Conservation (phyloP, 2,797 vertebrate genomes). For the Siniperca scherzeri region DNA sequence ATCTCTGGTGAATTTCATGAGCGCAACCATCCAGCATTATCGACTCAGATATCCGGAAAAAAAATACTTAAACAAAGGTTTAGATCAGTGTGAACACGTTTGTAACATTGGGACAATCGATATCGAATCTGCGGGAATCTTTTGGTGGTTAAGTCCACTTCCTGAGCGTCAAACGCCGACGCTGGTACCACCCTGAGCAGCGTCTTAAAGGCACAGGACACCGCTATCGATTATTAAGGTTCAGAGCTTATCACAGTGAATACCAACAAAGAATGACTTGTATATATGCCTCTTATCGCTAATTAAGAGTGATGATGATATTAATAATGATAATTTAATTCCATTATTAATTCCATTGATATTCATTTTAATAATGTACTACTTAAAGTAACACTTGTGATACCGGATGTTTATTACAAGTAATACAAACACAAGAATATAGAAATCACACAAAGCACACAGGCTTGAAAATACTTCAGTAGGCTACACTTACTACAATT, state of each 20-base stretch:
- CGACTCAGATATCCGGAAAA: conserved; percentile 46
- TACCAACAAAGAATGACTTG: not conserved
- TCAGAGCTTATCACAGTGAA: not conserved
- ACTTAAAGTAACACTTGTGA: not conserved
- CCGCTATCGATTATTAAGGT: not conserved
- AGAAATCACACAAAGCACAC: not conserved
- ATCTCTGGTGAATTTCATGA: conserved; percentile 88
- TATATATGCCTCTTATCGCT: not conserved
- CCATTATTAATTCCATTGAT: not conserved
- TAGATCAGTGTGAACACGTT: conserved; percentile 26
- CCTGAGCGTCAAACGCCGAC: conserved; percentile 81
- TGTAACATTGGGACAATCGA: conserved; percentile 42
- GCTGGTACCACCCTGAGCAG: conserved; percentile 54
- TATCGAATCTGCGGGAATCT: conserved; percentile 77
- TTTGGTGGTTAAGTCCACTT: conserved; percentile 79
- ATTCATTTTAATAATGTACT: not conserved
- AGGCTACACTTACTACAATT: not conserved
- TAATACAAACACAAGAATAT: not conserved
- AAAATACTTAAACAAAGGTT: conserved; percentile 12
- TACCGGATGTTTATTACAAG: not conserved
- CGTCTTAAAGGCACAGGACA: conserved; percentile 84
- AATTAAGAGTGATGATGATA: not conserved
- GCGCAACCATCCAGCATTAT: conserved; percentile 88
- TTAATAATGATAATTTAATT: too few relatives aligned
- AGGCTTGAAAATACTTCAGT: not conserved